Evolutionary conservation across 2,797 vertebrate genomes (phyloP).

Genomic region (Malacoctenus gilli): DNA sequence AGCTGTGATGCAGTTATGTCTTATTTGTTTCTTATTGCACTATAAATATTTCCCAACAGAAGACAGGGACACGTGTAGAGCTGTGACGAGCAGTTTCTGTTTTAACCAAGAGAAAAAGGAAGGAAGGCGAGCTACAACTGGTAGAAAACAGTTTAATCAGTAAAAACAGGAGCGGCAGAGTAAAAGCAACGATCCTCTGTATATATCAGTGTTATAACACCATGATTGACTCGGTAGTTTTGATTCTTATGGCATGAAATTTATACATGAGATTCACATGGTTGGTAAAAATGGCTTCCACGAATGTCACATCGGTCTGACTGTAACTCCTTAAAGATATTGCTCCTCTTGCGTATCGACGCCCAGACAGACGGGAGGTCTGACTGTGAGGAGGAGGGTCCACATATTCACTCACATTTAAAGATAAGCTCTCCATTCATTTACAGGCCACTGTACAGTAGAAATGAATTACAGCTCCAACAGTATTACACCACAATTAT

Average conservation of each 20-base stretch:
- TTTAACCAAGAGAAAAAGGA: constrained; percentile 10
- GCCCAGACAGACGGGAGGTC: not conserved
- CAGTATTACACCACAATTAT: constrained; percentile 62
- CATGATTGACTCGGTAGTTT: constrained; percentile 48
- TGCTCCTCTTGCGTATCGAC: too few species aligned
- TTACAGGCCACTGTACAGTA: constrained; percentile 77
- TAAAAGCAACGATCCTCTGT: constrained; percentile 46
- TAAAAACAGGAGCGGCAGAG: constrained; percentile 63
- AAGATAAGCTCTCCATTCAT: constrained; percentile 69
- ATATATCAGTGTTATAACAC: constrained; percentile 48
- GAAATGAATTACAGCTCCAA: constrained; percentile 65
- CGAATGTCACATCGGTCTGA: constrained; percentile 49
- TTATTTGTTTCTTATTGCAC: too few species aligned
- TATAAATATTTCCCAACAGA: too few species aligned
- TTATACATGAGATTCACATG: constrained; percentile 54
- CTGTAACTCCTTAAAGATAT: not conserved
- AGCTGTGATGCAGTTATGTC: too few species aligned
- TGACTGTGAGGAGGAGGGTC: constrained; percentile 30
- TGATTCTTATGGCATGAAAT: constrained; percentile 57
- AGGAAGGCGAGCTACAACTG: constrained; percentile 44
- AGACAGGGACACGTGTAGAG: too few species aligned
- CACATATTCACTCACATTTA: constrained; percentile 65
- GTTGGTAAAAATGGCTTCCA: constrained; percentile 55
- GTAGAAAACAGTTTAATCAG: constrained; percentile 73
- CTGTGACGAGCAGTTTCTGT: constrained; percentile 3